Evolutionary conservation across 2,888 invertebrate genomes (phyloP).

Genomic region (Sphaeridia pumilis): DNA sequence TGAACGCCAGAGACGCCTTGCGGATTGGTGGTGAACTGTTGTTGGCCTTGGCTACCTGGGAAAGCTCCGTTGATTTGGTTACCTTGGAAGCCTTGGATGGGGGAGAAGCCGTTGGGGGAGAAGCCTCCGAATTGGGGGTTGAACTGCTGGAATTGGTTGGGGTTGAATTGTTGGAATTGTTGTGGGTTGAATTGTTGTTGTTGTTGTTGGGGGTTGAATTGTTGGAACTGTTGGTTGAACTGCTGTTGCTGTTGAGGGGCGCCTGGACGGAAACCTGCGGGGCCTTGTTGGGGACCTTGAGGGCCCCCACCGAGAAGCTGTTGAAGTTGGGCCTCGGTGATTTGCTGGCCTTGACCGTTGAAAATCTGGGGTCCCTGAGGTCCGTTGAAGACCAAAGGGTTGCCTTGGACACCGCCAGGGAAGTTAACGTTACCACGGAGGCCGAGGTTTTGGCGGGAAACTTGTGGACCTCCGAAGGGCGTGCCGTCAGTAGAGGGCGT

Average conservation of each 20-base stretch:
- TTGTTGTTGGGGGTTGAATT: neutral
- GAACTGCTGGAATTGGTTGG: neutral
- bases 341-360: neutral
- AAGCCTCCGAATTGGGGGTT: neutral
- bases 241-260: conserved; percentile 7
- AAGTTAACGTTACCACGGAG: neutral
- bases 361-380: conserved; percentile 3
- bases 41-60: neutral
- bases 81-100: neutral
- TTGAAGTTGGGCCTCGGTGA: conserved; percentile 6
- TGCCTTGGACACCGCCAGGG: conserved; percentile 3
- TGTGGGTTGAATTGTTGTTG: conserved; percentile 4
- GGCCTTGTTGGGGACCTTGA: neutral
- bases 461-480: neutral
- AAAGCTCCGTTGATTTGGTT: too few relatives aligned
- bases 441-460: neutral
- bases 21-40: neutral
- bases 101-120: neutral
- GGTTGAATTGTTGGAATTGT: conserved; percentile 5
- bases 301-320: neutral
- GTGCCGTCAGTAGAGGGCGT: neutral
- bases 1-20: neutral
- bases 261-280: neutral
- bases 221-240: neutral
- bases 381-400: conserved; percentile 5